phyloP scores from a whole-genome alignment of 2,797 vertebrate species.

The Diplodus sargus region DNA sequence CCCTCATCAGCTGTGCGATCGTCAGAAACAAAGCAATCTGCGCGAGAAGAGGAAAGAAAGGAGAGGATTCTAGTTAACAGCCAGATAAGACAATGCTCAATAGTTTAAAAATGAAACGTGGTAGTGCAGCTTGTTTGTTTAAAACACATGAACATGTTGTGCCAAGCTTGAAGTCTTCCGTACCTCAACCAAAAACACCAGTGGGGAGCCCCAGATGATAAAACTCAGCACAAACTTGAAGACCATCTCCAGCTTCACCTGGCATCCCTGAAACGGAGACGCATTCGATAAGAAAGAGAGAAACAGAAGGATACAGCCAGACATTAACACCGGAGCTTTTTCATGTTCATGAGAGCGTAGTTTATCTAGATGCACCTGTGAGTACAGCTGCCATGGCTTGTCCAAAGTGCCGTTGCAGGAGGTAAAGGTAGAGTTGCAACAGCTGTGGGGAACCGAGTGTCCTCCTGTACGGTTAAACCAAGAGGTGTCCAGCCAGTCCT shows the following conservation, averaged over 20 bases:
- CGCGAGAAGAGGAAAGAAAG: constrained; percentile 18
- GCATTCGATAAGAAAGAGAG: background rate
- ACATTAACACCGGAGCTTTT: background rate
- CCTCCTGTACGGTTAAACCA: constrained; percentile 74
- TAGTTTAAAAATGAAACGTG: background rate
- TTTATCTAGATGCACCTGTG: constrained; percentile 35
- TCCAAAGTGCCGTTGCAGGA: constrained; percentile 67
- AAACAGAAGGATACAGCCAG: background rate
- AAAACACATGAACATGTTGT: background rate
- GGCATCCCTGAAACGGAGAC: constrained; percentile 72
- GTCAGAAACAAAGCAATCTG: constrained; percentile 67
- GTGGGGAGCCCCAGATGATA: constrained; percentile 49
- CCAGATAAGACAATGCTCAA: background rate
- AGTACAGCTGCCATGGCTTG: constrained; percentile 61
- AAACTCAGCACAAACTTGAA: constrained; percentile 60
- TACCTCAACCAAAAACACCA: constrained; percentile 72
- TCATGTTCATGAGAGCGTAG: background rate
- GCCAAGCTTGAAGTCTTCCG: background rate
- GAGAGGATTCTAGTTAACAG: constrained; percentile 13
- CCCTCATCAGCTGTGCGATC: constrained; percentile 70
- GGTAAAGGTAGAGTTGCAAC: constrained; percentile 72
- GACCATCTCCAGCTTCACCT: constrained; percentile 56
- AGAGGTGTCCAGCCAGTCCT: constrained; percentile 73
- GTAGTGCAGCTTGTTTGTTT: background rate
- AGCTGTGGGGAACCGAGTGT: constrained; percentile 71